Conservation (phyloP, 1,140 invertebrate genomes). For the Cydia pomonella region DNA sequence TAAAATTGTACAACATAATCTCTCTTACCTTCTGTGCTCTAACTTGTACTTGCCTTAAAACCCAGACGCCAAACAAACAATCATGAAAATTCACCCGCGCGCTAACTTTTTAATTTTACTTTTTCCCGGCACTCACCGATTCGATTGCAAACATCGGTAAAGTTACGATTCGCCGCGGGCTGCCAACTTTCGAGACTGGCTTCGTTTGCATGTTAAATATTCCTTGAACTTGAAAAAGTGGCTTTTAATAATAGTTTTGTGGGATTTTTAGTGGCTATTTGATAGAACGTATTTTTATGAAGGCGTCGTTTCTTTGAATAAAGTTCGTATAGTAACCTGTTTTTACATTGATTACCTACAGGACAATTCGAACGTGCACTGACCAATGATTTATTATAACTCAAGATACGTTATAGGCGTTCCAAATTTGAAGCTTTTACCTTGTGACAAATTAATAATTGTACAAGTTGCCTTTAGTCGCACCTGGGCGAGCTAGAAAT, state of each 20-base stretch:
- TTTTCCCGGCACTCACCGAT: conserved; percentile 8
- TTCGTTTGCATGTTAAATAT: conserved; percentile 19
- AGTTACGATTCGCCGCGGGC: neutral
- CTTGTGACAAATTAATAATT: too few species aligned
- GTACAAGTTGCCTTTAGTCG: too few species aligned
- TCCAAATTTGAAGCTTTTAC: too few species aligned
- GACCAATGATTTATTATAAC: too few species aligned
- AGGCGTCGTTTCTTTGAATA: neutral
- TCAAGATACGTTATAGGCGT: too few species aligned
- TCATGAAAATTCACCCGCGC: conserved; percentile 13
- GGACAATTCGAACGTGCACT: too few species aligned
- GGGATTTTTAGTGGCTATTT: neutral
- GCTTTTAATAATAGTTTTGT: conserved; percentile 6
- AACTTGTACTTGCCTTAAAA: neutral
- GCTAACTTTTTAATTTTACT: conserved; percentile 21
- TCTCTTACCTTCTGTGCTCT: neutral
- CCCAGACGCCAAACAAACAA: conserved; percentile 11
- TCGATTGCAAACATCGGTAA: conserved; percentile 16
- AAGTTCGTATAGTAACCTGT: too few species aligned
- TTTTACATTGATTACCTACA: too few species aligned
- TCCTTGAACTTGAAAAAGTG: conserved; percentile 13
- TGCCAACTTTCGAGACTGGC: conserved; percentile 11
- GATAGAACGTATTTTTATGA: neutral
- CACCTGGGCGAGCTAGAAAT: too few species aligned
- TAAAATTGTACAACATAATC: neutral